Evolutionary conservation across 2,113 vertebrate genomes (phyloP).

Genomic region (Neogobius melanostomus): DNA sequence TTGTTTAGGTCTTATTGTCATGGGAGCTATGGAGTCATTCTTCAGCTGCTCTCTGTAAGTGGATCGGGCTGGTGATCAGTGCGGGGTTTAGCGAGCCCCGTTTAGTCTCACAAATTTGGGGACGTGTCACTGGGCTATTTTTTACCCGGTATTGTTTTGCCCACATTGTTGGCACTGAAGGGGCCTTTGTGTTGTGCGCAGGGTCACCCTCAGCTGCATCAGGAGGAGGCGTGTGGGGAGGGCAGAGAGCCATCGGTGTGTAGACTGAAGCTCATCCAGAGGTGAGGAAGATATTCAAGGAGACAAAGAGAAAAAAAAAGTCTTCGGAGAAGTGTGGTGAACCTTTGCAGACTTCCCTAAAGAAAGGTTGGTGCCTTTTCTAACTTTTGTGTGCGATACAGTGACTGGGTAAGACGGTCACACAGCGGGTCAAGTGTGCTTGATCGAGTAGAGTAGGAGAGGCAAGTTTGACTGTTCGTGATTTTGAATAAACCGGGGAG

Average conservation of each 20-base stretch:
- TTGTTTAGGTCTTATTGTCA: constrained; percentile 36
- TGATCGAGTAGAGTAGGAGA: too few species aligned
- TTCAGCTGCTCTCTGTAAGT: constrained; percentile 39
- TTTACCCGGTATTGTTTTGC: constrained; percentile 71
- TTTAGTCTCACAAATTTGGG: constrained; percentile 12
- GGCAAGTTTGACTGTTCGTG: too few species aligned
- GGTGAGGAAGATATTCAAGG: constrained; percentile 43
- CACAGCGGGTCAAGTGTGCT: too few species aligned
- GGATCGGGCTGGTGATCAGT: constrained; percentile 37
- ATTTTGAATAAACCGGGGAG: too few species aligned
- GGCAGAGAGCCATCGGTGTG: constrained; percentile 9
- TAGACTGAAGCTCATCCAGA: constrained; percentile 27
- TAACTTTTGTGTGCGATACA: background rate
- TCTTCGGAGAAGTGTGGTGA: constrained; percentile 32
- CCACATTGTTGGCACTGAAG: constrained; percentile 66
- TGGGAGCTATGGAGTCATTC: constrained; percentile 39
- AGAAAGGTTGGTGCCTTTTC: constrained; percentile 62
- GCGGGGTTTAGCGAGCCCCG: constrained; percentile 14
- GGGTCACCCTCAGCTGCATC: constrained; percentile 56
- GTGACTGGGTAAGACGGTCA: too few species aligned
- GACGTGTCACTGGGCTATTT: constrained; percentile 74
- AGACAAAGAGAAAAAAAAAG: constrained; percentile 34
- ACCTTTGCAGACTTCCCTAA: constrained; percentile 31
- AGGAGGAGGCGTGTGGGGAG: constrained; percentile 6
- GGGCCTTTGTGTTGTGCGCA: constrained; percentile 55